These are phyloP conservation scores for Sphaeramia orbicularis DNA, from an alignment of 2,797 vertebrate genomes.

Conservation along the genomic window DNA sequence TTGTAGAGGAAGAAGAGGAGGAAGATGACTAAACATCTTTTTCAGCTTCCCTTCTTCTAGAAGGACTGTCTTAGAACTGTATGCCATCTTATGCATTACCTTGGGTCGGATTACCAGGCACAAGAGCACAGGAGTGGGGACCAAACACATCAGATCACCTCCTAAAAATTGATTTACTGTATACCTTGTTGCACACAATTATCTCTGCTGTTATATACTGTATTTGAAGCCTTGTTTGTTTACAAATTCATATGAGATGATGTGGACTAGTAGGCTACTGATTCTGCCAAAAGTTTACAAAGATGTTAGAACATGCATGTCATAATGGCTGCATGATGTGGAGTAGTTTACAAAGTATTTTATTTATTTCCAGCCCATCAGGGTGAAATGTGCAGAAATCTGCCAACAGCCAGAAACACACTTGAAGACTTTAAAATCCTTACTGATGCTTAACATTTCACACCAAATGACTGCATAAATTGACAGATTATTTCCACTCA, in stretches of 20 bases:
- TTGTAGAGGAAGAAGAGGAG: constrained; percentile 73
- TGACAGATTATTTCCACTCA: background rate
- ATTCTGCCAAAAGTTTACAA: constrained; percentile 74
- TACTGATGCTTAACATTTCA: background rate
- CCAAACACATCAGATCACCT: constrained; percentile 76
- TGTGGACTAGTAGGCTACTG: constrained; percentile 43
- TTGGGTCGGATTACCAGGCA: constrained; percentile 61
- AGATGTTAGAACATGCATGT: constrained; percentile 81
- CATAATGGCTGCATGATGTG: constrained; percentile 81
- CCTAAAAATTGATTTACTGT: constrained; percentile 64
- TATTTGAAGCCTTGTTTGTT: constrained; percentile 62
- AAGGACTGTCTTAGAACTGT: constrained; percentile 56
- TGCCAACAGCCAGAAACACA: constrained; percentile 54
- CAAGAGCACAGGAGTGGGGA: constrained; percentile 75
- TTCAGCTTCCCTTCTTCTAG: constrained; percentile 28
- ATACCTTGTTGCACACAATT: constrained; percentile 60
- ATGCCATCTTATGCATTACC: constrained; percentile 69
- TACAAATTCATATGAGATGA: constrained; percentile 58
- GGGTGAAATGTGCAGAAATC: constrained; percentile 47
- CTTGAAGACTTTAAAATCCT: constrained; percentile 19
- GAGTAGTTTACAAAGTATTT: constrained; percentile 69
- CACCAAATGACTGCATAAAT: constrained; percentile 16
- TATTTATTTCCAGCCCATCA: constrained; percentile 50
- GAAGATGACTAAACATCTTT: constrained; percentile 78
- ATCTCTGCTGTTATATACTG: constrained; percentile 64